Evolutionary conservation across 2,797 vertebrate genomes (phyloP).

Genomic region (Sebastes steindachneri): DNA sequence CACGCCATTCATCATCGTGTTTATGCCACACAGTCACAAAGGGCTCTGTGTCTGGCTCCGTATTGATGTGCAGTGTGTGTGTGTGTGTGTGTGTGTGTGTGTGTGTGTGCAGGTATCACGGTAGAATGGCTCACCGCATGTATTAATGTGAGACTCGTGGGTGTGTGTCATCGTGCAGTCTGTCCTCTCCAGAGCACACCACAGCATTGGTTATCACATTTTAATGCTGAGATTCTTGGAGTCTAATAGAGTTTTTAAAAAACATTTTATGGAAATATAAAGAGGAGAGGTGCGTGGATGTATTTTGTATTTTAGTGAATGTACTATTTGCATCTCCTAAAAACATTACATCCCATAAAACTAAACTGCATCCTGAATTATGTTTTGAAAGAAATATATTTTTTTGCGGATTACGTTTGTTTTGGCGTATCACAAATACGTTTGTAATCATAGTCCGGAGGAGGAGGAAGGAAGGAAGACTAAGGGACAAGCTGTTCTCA

Average conservation of each 20-base stretch:
- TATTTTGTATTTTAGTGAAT: background rate
- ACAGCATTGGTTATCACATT: background rate
- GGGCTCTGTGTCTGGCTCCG: background rate
- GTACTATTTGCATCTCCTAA: background rate
- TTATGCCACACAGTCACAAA: constrained; percentile 8
- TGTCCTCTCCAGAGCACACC: background rate
- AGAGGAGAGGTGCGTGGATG: background rate
- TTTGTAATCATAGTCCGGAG: no score
- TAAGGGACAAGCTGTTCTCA: fast-evolving
- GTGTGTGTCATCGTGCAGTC: background rate
- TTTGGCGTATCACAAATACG: no score
- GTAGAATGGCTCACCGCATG: background rate
- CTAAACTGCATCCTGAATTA: no score
- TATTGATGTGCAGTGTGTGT: background rate
- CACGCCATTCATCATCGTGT: constrained; percentile 46
- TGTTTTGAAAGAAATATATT: no score
- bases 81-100: background rate
- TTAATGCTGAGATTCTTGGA: background rate
- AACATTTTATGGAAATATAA: background rate
- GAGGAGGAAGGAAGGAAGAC: no score
- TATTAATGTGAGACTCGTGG: background rate
- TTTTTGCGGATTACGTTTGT: no score
- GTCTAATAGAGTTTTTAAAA: background rate
- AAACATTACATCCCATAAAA: no score
- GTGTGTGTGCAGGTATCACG: background rate